Conservation (phyloP, 1,140 invertebrate genomes). For the Ceratosolen fusciceps region DNA sequence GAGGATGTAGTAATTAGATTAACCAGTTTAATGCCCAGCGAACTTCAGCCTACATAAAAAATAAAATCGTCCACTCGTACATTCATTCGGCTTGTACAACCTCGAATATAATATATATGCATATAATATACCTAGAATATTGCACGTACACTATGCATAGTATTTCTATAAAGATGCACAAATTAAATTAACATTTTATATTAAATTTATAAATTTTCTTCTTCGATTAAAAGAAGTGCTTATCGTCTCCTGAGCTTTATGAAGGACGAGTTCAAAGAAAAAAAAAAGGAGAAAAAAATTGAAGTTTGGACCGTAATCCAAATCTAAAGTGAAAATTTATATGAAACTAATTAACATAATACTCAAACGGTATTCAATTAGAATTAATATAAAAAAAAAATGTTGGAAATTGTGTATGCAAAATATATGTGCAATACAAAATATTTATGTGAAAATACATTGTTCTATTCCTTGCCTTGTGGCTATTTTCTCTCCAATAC, state of each 20-base stretch:
- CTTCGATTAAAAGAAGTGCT: too few species aligned
- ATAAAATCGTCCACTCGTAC: slow-evolving; percentile 22
- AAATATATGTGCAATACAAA: not conserved
- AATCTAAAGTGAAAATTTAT: too few species aligned
- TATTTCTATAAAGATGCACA: slow-evolving; percentile 7
- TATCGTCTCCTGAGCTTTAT: too few species aligned
- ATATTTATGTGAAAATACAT: not conserved
- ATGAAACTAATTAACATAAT: too few species aligned
- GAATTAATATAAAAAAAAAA: too few species aligned
- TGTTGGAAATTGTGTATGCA: not conserved
- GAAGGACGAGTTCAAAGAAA: too few species aligned
- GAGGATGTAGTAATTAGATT: slow-evolving; percentile 61
- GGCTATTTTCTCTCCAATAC: not conserved
- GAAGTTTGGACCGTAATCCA: too few species aligned
- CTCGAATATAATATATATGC: not conserved
- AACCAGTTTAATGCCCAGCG: slow-evolving; percentile 70
- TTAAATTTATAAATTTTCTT: too few species aligned
- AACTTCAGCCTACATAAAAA: slow-evolving; percentile 63
- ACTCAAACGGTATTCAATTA: too few species aligned
- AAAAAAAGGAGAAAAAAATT: too few species aligned
- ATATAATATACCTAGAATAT: not conserved
- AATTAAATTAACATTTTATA: slow-evolving; percentile 6
- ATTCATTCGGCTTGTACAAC: not conserved
- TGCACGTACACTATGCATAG: not conserved
- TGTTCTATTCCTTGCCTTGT: not conserved